phyloP scores from a whole-genome alignment of 1,140 invertebrate species.

The Drosophila hydei region DNA sequence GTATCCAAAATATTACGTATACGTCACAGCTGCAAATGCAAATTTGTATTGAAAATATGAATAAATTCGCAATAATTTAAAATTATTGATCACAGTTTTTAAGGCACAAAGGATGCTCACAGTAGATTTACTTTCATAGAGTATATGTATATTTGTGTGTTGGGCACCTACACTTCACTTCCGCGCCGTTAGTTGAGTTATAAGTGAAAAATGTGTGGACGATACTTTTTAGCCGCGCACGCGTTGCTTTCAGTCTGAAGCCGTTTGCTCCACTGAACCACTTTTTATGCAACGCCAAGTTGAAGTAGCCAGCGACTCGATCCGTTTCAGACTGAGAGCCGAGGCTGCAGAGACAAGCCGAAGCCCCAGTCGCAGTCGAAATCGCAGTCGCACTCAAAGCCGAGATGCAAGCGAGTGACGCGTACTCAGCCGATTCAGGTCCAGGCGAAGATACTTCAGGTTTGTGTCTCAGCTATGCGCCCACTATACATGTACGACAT shows the following conservation, averaged over 20 bases:
- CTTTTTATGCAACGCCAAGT: conserved; percentile 78
- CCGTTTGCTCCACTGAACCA: conserved; percentile 82
- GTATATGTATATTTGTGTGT: neutral
- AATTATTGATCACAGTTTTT: neutral
- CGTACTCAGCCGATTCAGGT: conserved; percentile 11
- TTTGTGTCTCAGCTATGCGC: conserved; percentile 43
- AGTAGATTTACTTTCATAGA: neutral
- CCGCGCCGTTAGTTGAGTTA: conserved; percentile 27
- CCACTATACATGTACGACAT: conserved; percentile 7
- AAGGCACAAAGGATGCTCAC: conserved; percentile 23
- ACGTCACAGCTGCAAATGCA: conserved; percentile 43
- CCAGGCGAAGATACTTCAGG: conserved; percentile 34
- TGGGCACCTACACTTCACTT: conserved; percentile 62
- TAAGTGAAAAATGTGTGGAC: conserved; percentile 6
- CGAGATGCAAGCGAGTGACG: neutral
- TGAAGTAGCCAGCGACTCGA: conserved; percentile 54
- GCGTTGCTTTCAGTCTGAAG: conserved; percentile 70
- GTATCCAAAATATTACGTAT: conserved; percentile 45
- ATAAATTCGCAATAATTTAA: conserved; percentile 8
- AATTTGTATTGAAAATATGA: conserved; percentile 31
- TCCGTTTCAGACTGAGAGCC: conserved; percentile 11
- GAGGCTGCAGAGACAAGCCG: neutral
- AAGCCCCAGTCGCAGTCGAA: neutral
- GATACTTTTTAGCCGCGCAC: conserved; percentile 40
- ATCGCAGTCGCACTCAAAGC: neutral